Conservation (phyloP, 2,888 invertebrate genomes). For the Eustalomyia histrio region DNA sequence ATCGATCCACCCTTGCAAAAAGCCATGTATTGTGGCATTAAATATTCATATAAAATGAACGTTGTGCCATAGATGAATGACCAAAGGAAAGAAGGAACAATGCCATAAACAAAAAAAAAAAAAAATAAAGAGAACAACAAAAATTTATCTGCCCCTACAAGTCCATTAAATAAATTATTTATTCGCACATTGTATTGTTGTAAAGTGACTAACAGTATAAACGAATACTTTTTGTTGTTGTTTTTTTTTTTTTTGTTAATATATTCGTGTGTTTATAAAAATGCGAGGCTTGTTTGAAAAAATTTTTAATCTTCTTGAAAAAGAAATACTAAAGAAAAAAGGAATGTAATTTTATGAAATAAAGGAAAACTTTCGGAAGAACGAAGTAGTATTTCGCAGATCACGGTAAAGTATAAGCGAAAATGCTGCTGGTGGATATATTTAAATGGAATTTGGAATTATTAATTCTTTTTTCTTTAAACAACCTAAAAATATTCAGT, state of each 20-base stretch:
- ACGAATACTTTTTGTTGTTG: not conserved
- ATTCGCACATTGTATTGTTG: constrained; percentile 74
- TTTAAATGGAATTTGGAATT: too few species aligned
- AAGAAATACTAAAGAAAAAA: too few species aligned
- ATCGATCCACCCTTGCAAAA: not conserved
- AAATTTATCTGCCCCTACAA: constrained; percentile 67
- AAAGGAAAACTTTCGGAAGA: too few species aligned
- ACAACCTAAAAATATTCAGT: too few species aligned
- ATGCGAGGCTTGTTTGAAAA: not conserved
- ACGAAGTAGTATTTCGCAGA: too few species aligned
- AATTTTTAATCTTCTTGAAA: not conserved
- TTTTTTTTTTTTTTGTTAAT: not conserved
- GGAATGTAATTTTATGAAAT: too few species aligned
- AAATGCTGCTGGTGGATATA: too few species aligned
- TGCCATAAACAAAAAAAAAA: constrained; percentile 19
- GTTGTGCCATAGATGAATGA: constrained; percentile 55
- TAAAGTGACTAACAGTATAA: constrained; percentile 52
- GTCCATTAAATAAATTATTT: constrained; percentile 77
- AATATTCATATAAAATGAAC: constrained; percentile 59
- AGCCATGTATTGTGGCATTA: constrained; percentile 45
- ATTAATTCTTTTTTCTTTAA: too few species aligned
- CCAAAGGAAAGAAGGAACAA: constrained; percentile 32
- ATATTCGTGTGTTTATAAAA: not conserved
- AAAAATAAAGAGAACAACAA: constrained; percentile 41
- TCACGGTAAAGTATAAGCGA: too few species aligned